These are phyloP conservation scores for Chaunax sp. DNA, from an alignment of 2,797 vertebrate species.

Conservation along the genomic window DNA sequence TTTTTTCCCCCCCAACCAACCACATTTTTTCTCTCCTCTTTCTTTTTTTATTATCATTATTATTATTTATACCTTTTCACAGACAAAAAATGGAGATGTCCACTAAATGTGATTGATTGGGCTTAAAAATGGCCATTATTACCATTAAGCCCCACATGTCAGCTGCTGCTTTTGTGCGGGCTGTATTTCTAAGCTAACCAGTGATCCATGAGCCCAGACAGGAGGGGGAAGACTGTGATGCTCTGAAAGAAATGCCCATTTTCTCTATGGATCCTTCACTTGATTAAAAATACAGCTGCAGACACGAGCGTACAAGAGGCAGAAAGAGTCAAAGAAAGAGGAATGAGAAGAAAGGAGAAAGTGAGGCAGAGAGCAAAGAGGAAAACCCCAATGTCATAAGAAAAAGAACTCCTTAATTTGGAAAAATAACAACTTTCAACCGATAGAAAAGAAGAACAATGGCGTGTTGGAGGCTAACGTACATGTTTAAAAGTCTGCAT, in stretches of 20 bases:
- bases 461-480: constrained; percentile 45
- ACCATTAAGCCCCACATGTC: constrained; percentile 96
- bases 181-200: constrained; percentile 99
- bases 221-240: constrained; percentile 94
- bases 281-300: constrained; percentile 97
- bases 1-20: constrained; percentile 53
- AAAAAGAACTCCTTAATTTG: constrained; percentile 74
- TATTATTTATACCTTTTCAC: constrained; percentile 99
- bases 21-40: constrained; percentile 73
- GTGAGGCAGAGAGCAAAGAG: constrained; percentile 73
- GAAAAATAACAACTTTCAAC: constrained; percentile 74
- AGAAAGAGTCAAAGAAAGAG: constrained; percentile 74
- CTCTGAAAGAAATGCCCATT: constrained; percentile 91
- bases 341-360: constrained; percentile 72
- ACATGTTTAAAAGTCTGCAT: constrained; percentile 33
- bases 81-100: constrained; percentile 98
- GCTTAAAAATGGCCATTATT: constrained; percentile 99
- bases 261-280: constrained; percentile 93
- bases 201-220: constrained; percentile 98
- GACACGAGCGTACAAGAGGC: constrained; percentile 80
- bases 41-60: constrained; percentile 86
- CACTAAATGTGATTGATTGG: constrained; percentile 99
- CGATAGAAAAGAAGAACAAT: constrained; percentile 61
- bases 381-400: constrained; percentile 68
- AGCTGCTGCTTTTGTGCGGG: constrained; percentile 95